Evolutionary conservation across 2,888 invertebrate genomes (phyloP).

Genomic region (Heliconius cydno): DNA sequence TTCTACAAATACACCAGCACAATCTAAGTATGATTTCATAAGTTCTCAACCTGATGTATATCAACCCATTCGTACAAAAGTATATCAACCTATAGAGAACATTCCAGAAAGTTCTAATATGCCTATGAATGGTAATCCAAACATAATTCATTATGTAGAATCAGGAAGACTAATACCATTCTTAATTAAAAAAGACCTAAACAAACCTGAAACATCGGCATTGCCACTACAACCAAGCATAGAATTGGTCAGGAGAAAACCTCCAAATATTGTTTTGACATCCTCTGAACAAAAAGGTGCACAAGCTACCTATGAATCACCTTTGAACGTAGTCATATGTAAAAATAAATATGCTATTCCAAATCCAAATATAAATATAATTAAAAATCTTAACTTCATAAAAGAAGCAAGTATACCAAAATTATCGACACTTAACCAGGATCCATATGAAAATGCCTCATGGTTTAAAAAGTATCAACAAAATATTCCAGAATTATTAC

Average conservation of each 20-base stretch:
- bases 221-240: not conserved
- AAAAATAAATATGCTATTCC: not conserved
- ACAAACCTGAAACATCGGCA: not conserved
- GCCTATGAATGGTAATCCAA: not conserved
- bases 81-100: not conserved
- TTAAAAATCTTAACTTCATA: no score
- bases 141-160: not conserved
- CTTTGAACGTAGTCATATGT: not conserved
- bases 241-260: not conserved
- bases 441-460: not conserved
- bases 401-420: not conserved
- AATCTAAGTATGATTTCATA: not conserved
- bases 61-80: not conserved
- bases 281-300: not conserved
- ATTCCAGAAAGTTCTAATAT: not conserved
- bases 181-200: not conserved
- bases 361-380: not conserved
- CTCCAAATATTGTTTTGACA: not conserved
- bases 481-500: not conserved
- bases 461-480: not conserved
- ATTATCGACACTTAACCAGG: not conserved
- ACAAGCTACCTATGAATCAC: not conserved
- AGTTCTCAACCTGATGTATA: not conserved
- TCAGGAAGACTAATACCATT: not conserved
- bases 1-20: not conserved